A percentile compares a stretch with the other conserved stretches of the same genome.
These are phyloP conservation scores for Catostylus mosaicus DNA, from an alignment of 30 jellyfish, hydroid and myxozoan species.

Conservation along the genomic window DNA sequence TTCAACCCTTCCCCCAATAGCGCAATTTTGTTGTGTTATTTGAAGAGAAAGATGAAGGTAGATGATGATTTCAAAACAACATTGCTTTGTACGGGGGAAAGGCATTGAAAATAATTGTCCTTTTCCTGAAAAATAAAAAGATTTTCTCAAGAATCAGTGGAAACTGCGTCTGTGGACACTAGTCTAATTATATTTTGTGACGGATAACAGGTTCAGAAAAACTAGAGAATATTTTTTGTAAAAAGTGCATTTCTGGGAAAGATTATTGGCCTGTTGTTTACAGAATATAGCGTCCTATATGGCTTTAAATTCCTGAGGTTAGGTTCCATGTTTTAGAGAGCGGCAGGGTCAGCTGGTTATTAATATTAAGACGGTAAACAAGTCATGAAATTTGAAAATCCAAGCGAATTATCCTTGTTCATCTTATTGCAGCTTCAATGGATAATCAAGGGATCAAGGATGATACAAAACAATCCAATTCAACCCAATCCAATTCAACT, in stretches of 20 bases:
- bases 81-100: too few species aligned
- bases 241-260: background rate
- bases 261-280: too few species aligned
- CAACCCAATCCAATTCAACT: slow-evolving; percentile 42
- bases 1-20: too few species aligned
- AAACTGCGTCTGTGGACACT: background rate
- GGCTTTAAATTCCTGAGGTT: background rate
- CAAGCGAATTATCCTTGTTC: background rate
- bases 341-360: background rate
- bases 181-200: background rate
- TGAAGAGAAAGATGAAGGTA: too few species aligned
- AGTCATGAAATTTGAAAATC: background rate
- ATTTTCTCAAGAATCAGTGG: background rate
- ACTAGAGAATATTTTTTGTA: background rate
- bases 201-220: background rate
- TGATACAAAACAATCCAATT: slow-evolving; percentile 28
- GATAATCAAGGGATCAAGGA: slow-evolving; percentile 44
- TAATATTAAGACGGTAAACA: background rate
- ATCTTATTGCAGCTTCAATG: slow-evolving; percentile 41
- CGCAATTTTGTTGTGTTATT: too few species aligned
- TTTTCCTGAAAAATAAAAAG: too few species aligned
- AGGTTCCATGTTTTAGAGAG: background rate
- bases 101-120: too few species aligned
- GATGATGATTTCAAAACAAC: too few species aligned
- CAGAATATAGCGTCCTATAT: background rate